phyloP scores from a whole-genome alignment of 2,888 invertebrate genomes.

The Thera britannica region DNA sequence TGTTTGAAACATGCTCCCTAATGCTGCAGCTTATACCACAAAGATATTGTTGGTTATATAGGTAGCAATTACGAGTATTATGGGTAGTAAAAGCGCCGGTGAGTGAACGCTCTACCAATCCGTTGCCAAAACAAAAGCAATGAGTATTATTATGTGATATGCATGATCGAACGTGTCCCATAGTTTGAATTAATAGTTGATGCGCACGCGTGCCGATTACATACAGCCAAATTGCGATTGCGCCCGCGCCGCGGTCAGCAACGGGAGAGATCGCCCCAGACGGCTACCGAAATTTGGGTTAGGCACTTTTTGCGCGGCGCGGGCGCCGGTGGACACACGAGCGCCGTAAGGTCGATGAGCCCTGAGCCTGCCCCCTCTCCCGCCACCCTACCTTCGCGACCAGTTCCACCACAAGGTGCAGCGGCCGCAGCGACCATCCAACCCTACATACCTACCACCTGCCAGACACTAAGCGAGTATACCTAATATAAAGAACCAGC shows the following conservation, averaged over 20 bases:
- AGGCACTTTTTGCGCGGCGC: conserved; percentile 73
- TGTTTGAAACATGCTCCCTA: too few relatives aligned
- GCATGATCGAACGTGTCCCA: conserved; percentile 41
- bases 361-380: conserved; percentile 51
- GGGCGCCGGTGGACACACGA: conserved; percentile 65
- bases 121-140: conserved; percentile 15
- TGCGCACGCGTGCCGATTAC: conserved; percentile 69
- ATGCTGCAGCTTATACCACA: too few relatives aligned
- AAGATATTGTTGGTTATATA: too few relatives aligned
- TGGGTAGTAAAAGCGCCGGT: neutral
- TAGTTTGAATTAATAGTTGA: conserved; percentile 48
- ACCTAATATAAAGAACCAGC: conserved; percentile 54
- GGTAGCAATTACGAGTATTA: neutral
- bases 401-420: conserved; percentile 81
- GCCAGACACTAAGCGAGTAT: conserved; percentile 79
- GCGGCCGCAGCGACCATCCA: conserved; percentile 73
- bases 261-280: conserved; percentile 73
- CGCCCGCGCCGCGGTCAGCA: conserved; percentile 49
- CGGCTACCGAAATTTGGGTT: conserved; percentile 82
- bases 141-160: conserved; percentile 25
- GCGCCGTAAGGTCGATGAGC: conserved; percentile 76
- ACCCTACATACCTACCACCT: conserved; percentile 82
- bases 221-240: conserved; percentile 54
- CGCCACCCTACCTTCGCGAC: conserved; percentile 60
- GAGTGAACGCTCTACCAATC: neutral